phyloP scores from a whole-genome alignment of 2,797 vertebrate genomes.

The Calcarius lapponicus region DNA sequence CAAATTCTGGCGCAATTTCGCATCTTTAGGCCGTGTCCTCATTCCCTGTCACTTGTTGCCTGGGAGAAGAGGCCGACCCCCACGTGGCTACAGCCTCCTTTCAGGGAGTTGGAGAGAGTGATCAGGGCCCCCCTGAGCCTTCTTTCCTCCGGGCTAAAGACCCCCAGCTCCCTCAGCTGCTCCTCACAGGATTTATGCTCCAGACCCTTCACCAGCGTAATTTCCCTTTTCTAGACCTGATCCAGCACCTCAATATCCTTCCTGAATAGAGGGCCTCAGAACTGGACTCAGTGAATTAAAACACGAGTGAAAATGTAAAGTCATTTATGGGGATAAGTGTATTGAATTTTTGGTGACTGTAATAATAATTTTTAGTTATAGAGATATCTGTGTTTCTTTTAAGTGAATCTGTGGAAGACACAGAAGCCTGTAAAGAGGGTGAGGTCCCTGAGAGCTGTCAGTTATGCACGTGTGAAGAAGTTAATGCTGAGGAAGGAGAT shows the following conservation, averaged over 20 bases:
- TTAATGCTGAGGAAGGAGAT: conserved; percentile 56
- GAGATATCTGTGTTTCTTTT: neutral
- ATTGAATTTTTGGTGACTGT: neutral
- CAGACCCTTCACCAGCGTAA: accelerated
- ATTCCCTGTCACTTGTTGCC: neutral
- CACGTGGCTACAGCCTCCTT: accelerated
- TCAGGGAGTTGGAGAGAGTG: accelerated
- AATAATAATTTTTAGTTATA: neutral
- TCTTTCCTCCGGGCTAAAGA: neutral
- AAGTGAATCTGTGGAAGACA: conserved; percentile 53
- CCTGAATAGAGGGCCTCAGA: neutral
- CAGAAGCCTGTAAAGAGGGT: neutral
- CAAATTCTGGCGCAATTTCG: neutral
- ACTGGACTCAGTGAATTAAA: neutral
- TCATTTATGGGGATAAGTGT: neutral
- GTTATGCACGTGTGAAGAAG: neutral
- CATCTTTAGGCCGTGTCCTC: accelerated
- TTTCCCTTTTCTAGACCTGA: neutral
- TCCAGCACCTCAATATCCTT: neutral
- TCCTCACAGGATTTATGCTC: neutral
- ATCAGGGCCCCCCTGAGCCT: neutral
- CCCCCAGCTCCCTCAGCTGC: neutral
- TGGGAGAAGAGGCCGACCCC: neutral
- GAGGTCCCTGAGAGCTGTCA: conserved; percentile 15
- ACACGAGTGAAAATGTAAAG: accelerated